Percentiles rank a stretch among this genome's conserved stretches.
These are phyloP conservation scores for roundworm (Caenorhabditis elegans) DNA, from an alignment of 1,140 invertebrate genomes.

Conservation along the genomic window WBcel235 BX284606.5:3561501-3562000, in stretches of 20 bases:
- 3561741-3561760: no score
- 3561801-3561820: constrained; percentile 50
- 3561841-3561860: constrained; percentile 42
- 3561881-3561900: constrained; percentile 17
- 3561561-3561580: constrained; percentile 28
- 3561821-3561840: constrained; percentile 49
- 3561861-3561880: constrained; percentile 33
- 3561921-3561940: constrained; percentile 5
- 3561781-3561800: constrained; percentile 33
- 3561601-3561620: constrained; percentile 33
- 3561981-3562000: constrained; percentile 38
- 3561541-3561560: constrained; percentile 43
- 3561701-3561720: constrained; percentile 49
- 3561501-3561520: constrained; percentile 41
- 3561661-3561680: constrained; percentile 2
- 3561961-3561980: constrained; percentile 19
- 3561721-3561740: constrained; percentile 49
- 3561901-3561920: not conserved
- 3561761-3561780: constrained; percentile 51
- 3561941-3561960: constrained; percentile 8
- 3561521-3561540: constrained; percentile 50
- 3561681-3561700: not conserved
- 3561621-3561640: constrained; percentile 37
- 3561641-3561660: constrained; percentile 10
- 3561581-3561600: constrained; percentile 37